Conservation (phyloP, 2,888 invertebrate species). For the Embidobia sp. region DNA sequence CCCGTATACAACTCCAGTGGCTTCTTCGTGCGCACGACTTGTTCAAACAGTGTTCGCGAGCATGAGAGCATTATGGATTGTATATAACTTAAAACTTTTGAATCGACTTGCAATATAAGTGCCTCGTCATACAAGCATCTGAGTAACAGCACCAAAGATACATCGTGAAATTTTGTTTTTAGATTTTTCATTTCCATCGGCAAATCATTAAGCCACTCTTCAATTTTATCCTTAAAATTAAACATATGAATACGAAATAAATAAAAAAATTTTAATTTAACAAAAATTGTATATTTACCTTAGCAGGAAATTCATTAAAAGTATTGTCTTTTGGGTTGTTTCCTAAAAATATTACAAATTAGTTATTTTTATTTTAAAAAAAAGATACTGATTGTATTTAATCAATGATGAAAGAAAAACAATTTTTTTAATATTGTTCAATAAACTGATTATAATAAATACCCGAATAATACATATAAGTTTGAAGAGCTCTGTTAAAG, state of each 20-base stretch:
- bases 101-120: constrained; percentile 16
- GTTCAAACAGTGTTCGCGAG: constrained; percentile 74
- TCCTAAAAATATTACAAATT: too few relatives aligned
- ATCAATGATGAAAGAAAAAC: too few relatives aligned
- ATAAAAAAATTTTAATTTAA: too few relatives aligned
- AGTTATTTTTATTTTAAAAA: too few relatives aligned
- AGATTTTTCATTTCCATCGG: constrained; percentile 49
- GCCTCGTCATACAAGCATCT: constrained; percentile 68
- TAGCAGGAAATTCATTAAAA: too few relatives aligned
- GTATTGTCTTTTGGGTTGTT: too few relatives aligned
- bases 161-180: constrained; percentile 71
- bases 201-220: constrained; percentile 40
- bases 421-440: too few relatives aligned
- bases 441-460: constrained; percentile 1
- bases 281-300: too few relatives aligned
- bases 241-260: too few relatives aligned
- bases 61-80: background rate
- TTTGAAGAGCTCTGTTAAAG: constrained; percentile 64
- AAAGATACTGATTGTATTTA: too few relatives aligned
- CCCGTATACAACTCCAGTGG: constrained; percentile 79
- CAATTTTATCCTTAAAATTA: constrained; percentile 44
- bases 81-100: background rate
- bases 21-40: constrained; percentile 76
- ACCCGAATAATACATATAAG: constrained; percentile 55
- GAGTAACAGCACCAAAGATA: constrained; percentile 70